Percentiles rank a stretch among this genome's conserved stretches.
phyloP scores from a whole-genome alignment of 2,113 vertebrate species.

The Indicator indicator region DNA sequence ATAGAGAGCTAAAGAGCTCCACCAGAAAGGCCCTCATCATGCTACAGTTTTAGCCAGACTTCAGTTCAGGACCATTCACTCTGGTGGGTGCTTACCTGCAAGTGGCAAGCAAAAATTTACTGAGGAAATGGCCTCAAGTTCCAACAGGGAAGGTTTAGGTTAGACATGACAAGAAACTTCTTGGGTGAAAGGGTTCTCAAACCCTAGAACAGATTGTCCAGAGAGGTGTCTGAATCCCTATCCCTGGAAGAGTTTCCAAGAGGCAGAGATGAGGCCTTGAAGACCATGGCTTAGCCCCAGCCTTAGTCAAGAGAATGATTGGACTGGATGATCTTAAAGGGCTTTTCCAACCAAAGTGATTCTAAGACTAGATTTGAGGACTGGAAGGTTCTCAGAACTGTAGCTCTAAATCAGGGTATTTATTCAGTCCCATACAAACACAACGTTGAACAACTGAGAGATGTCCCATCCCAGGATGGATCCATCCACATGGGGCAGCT shows the following conservation, averaged over 20 bases:
- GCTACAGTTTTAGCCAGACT: not conserved
- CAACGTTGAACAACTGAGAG: not conserved
- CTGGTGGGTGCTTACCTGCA: not conserved
- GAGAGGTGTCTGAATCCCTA: no score
- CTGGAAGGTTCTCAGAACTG: not conserved
- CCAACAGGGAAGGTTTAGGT: no score
- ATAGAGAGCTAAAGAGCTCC: not conserved
- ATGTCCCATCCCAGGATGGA: not conserved
- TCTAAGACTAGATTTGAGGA: not conserved
- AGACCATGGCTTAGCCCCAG: no score
- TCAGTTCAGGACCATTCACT: not conserved
- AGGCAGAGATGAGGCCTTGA: no score
- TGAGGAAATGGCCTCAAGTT: no score
- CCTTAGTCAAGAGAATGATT: no score
- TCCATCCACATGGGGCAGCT: not conserved
- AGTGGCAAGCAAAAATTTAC: not conserved
- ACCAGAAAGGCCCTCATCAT: not conserved
- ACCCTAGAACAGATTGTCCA: no score
- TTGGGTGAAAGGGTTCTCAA: no score
- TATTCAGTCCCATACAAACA: not conserved
- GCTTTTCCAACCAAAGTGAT: no score
- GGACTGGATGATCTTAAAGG: no score
- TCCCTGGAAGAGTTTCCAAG: no score
- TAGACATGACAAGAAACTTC: no score
- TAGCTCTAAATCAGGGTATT: not conserved